phyloP scores from a whole-genome alignment of 2,797 vertebrate genomes.

The Lepus townsendii region DNA sequence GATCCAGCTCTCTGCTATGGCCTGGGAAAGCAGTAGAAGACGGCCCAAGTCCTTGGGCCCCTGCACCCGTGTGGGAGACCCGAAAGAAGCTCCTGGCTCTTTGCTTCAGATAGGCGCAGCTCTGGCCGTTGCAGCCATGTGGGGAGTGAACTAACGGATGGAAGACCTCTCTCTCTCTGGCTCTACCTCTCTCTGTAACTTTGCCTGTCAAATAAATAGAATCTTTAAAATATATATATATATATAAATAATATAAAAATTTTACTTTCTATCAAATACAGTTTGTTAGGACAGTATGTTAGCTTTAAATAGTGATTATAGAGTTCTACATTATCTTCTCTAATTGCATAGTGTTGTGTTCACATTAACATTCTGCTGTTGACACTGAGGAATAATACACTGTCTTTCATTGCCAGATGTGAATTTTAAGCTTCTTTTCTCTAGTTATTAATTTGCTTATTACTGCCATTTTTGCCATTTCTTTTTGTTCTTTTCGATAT shows the following conservation, averaged over 20 bases:
- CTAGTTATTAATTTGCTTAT: slow-evolving; percentile 15
- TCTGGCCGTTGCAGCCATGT: too few relatives aligned
- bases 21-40: too few relatives aligned
- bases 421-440: slow-evolving; percentile 1
- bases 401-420: neutral
- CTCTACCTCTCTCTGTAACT: too few relatives aligned
- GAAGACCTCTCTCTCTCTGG: too few relatives aligned
- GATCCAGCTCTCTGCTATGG: too few relatives aligned
- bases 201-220: too few relatives aligned
- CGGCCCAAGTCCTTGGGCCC: too few relatives aligned
- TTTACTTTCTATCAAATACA: slow-evolving; percentile 54
- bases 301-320: slow-evolving; percentile 52
- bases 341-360: slow-evolving; percentile 18
- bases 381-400: neutral
- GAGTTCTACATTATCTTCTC: neutral
- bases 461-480: slow-evolving; percentile 54
- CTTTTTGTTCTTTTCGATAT: slow-evolving; percentile 43
- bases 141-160: too few relatives aligned
- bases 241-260: neutral
- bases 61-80: too few relatives aligned
- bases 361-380: slow-evolving; percentile 38
- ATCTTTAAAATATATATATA: too few relatives aligned
- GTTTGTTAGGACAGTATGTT: neutral
- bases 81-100: too few relatives aligned
- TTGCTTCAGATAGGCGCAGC: too few relatives aligned